Conservation (phyloP, 2,113 vertebrate genomes). For the Pampusana beccarii region DNA sequence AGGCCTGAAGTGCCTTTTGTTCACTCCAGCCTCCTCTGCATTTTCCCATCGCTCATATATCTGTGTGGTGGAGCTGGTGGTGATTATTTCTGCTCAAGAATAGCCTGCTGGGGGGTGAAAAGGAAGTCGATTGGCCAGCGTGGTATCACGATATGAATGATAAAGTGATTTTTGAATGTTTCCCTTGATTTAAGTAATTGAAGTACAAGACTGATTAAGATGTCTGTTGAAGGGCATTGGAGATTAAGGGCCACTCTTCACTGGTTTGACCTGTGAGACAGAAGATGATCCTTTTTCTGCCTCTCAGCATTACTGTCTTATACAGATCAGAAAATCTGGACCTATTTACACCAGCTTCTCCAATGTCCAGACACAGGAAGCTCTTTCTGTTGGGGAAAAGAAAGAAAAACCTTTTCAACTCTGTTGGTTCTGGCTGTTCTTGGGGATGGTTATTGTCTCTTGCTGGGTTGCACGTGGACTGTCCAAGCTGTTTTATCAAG, state of each 20-base stretch:
- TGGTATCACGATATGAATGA: not conserved
- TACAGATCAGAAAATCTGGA: not conserved
- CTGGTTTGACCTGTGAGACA: not conserved
- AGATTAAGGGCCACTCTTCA: not conserved
- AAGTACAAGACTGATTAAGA: not conserved
- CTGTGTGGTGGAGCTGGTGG: not conserved
- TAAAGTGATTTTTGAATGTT: not conserved
- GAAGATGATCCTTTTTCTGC: not conserved
- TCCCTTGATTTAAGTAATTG: not conserved
- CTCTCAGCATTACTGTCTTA: not conserved
- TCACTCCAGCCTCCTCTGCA: not conserved
- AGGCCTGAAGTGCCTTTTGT: slow-evolving; percentile 44
- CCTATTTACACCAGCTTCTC: not conserved
- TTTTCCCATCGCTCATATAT: slow-evolving; percentile 4
- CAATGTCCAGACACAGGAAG: not conserved
- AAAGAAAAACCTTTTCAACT: not conserved
- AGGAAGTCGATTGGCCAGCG: not conserved
- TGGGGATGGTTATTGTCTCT: not conserved
- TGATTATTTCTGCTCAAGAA: slow-evolving; percentile 16
- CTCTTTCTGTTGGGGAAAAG: not conserved
- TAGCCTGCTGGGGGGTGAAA: not conserved
- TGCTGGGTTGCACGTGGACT: accelerated
- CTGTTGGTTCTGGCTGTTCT: not conserved
- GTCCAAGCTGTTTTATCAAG: not conserved
- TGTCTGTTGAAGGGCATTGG: not conserved